Base-by-base conservation (phyloP, 92 coral and sea anemone genomes). In the Porites rus region DNA sequence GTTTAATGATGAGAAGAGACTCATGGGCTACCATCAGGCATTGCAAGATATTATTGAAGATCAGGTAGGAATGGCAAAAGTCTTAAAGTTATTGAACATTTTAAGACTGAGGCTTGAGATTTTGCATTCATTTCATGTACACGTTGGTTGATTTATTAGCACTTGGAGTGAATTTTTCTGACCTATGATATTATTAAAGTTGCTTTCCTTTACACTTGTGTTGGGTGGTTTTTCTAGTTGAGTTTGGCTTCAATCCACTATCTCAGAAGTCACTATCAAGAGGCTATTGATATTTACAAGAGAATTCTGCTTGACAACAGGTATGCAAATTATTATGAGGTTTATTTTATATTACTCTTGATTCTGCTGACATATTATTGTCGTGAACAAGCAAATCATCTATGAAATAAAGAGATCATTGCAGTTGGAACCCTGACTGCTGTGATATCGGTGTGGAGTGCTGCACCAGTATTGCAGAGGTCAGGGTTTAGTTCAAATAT, bases 251-350 rank as follows among this genome's bases (percentile, higher is more conserved):
- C 99, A 0, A 97, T 97, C 68, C 99, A 97, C 87, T 97, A 97
- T 69, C 89, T 97, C 50, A 91, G 99, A 85, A 97, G 99, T 76
- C 99, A 97, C 75, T 97, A 97, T 88, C 99, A 97, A 88, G 99
- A 97, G 74, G 99, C 99, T 43, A 97, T 97, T 87, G 99, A 97
- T 69, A 97, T 97, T 65, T 97, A 97, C 92, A 97, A 97, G 90
- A 97, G 99, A 86, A 95, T 97, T 72, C 90, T 97, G 16, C 92
- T 97, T 59, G 99, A 97, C 78, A 97, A 97, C 95, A 96, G 99
- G 99, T 95, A 78, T 16, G 58, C 56, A 22, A 6, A 2, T 69
- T 3, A 10, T 69, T 8, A 18, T 22, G 51, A 10, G 46, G 9
- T 69, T 4, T 6, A 22, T 69, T 62, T 62, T 38, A 38, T 38